Evolutionary conservation across 2,888 invertebrate genomes (phyloP).

Genomic region (Dasysyrphus albostriatus): DNA sequence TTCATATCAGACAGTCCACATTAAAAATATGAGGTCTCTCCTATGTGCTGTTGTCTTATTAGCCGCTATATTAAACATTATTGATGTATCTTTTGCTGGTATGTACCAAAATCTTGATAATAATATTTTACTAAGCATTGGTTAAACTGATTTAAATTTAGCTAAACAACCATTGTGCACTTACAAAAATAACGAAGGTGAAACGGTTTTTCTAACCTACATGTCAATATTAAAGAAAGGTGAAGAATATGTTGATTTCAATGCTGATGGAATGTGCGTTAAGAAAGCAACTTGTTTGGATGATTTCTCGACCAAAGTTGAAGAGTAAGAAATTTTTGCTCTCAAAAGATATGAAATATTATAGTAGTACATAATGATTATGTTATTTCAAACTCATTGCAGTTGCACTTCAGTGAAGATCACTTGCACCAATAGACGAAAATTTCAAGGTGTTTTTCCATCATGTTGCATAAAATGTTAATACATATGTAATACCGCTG

Average conservation of each 20-base stretch:
- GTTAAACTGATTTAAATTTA: slow-evolving; percentile 31
- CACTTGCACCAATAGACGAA: slow-evolving; percentile 80
- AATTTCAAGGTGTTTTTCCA: slow-evolving; percentile 81
- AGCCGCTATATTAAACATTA: slow-evolving; percentile 37
- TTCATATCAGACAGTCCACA: background rate
- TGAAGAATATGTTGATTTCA: slow-evolving; percentile 82
- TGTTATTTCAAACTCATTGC: background rate
- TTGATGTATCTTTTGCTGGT: slow-evolving; percentile 49
- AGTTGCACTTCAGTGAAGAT: slow-evolving; percentile 60
- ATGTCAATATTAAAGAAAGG: slow-evolving; percentile 79
- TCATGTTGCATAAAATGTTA: slow-evolving; percentile 81
- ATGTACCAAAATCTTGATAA: background rate
- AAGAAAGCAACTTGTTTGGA: slow-evolving; percentile 81
- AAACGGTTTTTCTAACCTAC: slow-evolving; percentile 81
- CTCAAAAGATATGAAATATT: background rate
- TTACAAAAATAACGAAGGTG: slow-evolving; percentile 80
- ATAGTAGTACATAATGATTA: background rate
- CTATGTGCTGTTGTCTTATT: slow-evolving; percentile 38
- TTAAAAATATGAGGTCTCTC: slow-evolving; percentile 35
- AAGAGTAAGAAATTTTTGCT: slow-evolving; percentile 78
- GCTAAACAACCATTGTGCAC: slow-evolving; percentile 80
- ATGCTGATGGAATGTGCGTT: slow-evolving; percentile 78
- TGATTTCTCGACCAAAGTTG: slow-evolving; percentile 79
- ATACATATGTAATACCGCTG: too few species aligned
- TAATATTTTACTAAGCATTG: background rate